phyloP scores from a whole-genome alignment of 2,797 vertebrate species.

The Pipistrellus nathusii region DNA sequence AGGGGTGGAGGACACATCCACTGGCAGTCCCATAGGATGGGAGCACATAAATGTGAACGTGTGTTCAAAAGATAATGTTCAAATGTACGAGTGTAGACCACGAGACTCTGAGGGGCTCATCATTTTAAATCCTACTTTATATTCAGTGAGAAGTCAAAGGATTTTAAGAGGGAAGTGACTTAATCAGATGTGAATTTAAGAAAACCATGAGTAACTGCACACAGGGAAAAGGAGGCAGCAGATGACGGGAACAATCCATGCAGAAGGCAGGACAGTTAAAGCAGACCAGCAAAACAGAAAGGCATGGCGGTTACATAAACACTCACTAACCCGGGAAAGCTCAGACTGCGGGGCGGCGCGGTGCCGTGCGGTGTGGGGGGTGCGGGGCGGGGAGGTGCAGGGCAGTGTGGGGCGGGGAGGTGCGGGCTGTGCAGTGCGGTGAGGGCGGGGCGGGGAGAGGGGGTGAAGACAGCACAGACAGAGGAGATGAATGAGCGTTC shows the following conservation, averaged over 20 bases:
- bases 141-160: slow-evolving; percentile 29
- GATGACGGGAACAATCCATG: slow-evolving; percentile 10
- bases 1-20: not conserved
- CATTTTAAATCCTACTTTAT: slow-evolving; percentile 53
- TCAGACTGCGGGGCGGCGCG: not conserved
- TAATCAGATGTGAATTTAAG: slow-evolving; percentile 36
- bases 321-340: not conserved
- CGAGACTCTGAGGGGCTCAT: slow-evolving; percentile 4
- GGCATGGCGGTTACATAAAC: not conserved
- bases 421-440: too few species aligned
- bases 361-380: too few species aligned
- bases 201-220: not conserved
- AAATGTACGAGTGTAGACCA: slow-evolving; percentile 43
- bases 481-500: not conserved
- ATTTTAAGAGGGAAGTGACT: slow-evolving; percentile 49
- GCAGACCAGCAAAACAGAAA: not conserved
- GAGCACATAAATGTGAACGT: not conserved
- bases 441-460: too few species aligned
- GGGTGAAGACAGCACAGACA: not conserved
- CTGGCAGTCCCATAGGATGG: not conserved
- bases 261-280: slow-evolving; percentile 22
- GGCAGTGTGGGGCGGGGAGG: too few species aligned
- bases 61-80: not conserved
- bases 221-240: not conserved
- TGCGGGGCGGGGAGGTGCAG: too few species aligned